Conservation (phyloP, 1,140 invertebrate genomes). For the Anastrepha obliqua region DNA sequence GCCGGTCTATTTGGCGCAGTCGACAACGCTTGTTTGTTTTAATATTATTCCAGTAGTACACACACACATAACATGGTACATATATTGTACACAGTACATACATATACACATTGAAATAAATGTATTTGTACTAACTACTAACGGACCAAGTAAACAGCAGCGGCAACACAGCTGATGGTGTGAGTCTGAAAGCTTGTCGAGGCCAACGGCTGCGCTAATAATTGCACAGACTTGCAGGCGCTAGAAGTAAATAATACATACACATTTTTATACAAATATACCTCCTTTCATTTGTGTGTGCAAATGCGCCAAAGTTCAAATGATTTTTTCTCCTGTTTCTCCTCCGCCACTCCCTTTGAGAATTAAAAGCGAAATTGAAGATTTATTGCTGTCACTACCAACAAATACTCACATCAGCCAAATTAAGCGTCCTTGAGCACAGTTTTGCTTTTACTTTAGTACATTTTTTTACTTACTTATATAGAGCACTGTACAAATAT, state of each 20-base stretch:
- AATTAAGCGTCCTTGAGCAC: not conserved
- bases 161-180: not conserved
- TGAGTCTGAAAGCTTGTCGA: not conserved
- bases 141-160: not conserved
- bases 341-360: not conserved
- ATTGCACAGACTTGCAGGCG: conserved; percentile 12
- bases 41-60: not conserved
- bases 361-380: conserved; percentile 7
- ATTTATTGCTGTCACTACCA: conserved; percentile 19
- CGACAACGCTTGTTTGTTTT: not conserved
- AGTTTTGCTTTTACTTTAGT: not conserved
- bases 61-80: too few relatives aligned
- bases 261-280: not conserved
- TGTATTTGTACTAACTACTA: not conserved
- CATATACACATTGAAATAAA: not conserved
- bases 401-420: not conserved
- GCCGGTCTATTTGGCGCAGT: not conserved
- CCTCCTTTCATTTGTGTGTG: not conserved
- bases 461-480: not conserved
- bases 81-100: not conserved
- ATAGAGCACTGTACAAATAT: not conserved
- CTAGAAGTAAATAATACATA: not conserved
- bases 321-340: not conserved
- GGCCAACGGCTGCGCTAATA: not conserved
- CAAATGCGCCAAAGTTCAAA: conserved; percentile 32